Conservation (phyloP, 2,888 invertebrate genomes). For the Drosophila mulleri region DNA sequence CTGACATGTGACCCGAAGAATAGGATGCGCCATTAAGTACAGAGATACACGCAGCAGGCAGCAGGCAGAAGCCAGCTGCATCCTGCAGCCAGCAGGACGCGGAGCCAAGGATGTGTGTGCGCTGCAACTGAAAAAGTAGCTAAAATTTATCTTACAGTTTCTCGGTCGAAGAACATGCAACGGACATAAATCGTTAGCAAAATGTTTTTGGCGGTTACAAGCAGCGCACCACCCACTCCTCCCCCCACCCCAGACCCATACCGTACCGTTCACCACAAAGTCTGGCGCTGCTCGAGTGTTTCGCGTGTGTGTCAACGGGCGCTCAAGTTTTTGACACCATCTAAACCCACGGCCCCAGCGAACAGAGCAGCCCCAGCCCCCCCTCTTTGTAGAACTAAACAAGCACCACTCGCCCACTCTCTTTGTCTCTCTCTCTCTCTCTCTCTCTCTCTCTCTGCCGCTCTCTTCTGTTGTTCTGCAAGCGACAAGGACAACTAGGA, state of each 20-base stretch:
- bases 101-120: constrained; percentile 8
- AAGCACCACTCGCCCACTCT: not conserved
- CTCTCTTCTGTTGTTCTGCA: constrained; percentile 33
- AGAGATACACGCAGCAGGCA: constrained; percentile 18
- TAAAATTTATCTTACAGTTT: constrained; percentile 62
- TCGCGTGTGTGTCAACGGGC: constrained; percentile 71
- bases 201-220: constrained; percentile 77
- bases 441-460: not conserved
- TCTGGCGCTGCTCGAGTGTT: constrained; percentile 37
- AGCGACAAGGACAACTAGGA: constrained; percentile 69
- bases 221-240: constrained; percentile 10
- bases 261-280: not conserved
- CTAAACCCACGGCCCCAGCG: not conserved
- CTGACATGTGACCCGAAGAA: constrained; percentile 45
- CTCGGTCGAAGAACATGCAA: constrained; percentile 57
- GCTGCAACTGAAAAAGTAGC: constrained; percentile 64
- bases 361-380: not conserved
- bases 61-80: not conserved
- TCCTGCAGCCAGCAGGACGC: not conserved
- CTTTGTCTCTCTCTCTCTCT: not conserved
- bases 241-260: not conserved
- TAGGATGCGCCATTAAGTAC: constrained; percentile 58
- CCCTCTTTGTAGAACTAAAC: not conserved
- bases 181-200: constrained; percentile 79
- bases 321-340: constrained; percentile 70